A percentile compares a stretch with the other conserved stretches of the same genome.
phyloP scores from a whole-genome alignment of 2,113 vertebrate genomes.

The Anguilla japonica region DNA sequence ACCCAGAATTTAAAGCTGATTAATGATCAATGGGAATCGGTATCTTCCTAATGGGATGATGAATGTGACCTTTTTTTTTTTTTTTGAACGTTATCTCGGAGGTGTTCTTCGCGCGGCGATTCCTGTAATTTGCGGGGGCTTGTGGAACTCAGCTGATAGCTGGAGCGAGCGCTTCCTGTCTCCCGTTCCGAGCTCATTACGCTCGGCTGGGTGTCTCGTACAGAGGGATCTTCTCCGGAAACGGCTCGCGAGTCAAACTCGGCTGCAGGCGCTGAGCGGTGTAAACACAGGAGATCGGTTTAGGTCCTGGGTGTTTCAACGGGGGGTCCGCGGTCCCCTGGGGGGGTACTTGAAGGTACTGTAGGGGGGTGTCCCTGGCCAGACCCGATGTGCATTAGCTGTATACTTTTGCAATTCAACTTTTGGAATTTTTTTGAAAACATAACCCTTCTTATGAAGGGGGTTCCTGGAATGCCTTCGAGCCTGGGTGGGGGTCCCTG shows the following conservation, averaged over 20 bases:
- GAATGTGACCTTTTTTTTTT: conserved; percentile 22
- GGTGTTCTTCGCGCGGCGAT: not conserved
- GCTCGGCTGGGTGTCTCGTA: not conserved
- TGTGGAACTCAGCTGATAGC: not conserved
- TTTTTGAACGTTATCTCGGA: not conserved
- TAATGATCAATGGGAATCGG: conserved; percentile 8
- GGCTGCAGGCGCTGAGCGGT: not conserved
- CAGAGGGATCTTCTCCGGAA: not conserved
- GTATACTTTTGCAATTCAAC: not conserved
- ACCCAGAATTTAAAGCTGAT: not conserved
- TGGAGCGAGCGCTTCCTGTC: not conserved
- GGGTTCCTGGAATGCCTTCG: too few species aligned
- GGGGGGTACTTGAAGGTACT: too few species aligned
- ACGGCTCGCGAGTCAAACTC: not conserved
- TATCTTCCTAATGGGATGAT: conserved; percentile 24
- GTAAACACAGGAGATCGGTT: not conserved
- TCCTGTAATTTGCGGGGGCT: not conserved
- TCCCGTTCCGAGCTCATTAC: not conserved
- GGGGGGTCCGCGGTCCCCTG: not conserved
- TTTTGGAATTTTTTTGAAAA: not conserved
- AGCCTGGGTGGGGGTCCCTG: too few species aligned
- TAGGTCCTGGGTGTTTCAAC: not conserved
- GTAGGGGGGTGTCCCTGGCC: not conserved
- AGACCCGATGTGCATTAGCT: not conserved
- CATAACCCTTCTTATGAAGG: too few species aligned